Evolutionary conservation across 2,113 vertebrate species (phyloP), one percentile per base, ranked within the genome.

Genomic region (Vombatus ursinus): DNA sequence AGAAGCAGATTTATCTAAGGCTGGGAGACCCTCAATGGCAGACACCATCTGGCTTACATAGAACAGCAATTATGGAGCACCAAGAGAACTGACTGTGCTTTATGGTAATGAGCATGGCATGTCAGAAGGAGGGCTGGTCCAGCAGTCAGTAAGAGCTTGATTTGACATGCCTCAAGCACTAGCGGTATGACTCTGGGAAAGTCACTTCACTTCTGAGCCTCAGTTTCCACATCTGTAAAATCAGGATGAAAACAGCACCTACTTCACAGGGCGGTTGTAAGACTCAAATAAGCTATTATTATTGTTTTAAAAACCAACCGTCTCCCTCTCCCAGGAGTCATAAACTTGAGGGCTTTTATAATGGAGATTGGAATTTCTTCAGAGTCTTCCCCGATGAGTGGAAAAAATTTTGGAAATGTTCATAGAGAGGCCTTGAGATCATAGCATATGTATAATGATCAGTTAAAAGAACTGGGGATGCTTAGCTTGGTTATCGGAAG

Each of bases 321-420:
- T 57, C 9, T 31, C 28, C 61, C 37, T n/a, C 14, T 24, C 57
- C 57, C 4, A 16, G 31, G 37, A 77, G 77, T 19, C 84, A 84
- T 44, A 51, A 91, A 48, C 48, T 91, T 47, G 23, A 14, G 31
- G 47, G 37, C 54, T 90, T 61, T 90, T 23, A 0, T 25, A 94
- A 90, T 84, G 90, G n/a, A 95, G 95, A 49, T 26, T 48, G 53
- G 77, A 93, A 92, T 53, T 50, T 96, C 91, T 91, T 50, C 90
- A 89, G 14, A n/a, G 37, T 77, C 31, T 10, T 77, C 61, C 14
- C 61, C 8, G 14, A 44, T 44, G 4, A 77, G 37, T 22, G 16
- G 68, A 22, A 77, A 14, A 77, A 77, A 77, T 22, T 22, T 44
- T 44, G n/a, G 6, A 77, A 77, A 77, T 77, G 37, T 16, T 77